Evolutionary conservation across 2,113 vertebrate species (phyloP).

Genomic region (Thunnus thynnus): DNA sequence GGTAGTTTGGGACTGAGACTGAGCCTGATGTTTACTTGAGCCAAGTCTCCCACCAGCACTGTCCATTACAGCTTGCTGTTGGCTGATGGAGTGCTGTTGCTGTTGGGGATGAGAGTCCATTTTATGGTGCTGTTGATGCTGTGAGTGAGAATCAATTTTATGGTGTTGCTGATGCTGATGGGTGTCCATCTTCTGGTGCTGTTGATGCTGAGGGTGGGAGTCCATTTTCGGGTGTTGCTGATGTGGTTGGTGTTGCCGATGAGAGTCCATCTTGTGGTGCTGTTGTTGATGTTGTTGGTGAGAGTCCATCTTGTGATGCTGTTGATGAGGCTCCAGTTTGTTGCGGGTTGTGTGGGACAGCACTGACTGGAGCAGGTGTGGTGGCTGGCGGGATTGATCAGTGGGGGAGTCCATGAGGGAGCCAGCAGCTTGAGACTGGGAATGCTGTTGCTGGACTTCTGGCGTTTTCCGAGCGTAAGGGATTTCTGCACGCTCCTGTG

Average conservation of each 20-base stretch:
- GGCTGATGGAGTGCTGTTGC: constrained; percentile 87
- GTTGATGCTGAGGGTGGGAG: constrained; percentile 65
- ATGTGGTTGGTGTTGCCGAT: constrained; percentile 56
- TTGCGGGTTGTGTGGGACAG: constrained; percentile 91
- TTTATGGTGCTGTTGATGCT: constrained; percentile 74
- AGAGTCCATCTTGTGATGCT: constrained; percentile 75
- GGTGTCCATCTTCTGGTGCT: constrained; percentile 63
- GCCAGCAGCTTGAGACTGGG: constrained; percentile 81
- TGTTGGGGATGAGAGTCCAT: constrained; percentile 75
- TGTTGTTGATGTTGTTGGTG: constrained; percentile 68
- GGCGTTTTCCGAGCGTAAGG: constrained; percentile 86
- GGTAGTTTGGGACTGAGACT: constrained; percentile 86
- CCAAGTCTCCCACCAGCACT: constrained; percentile 77
- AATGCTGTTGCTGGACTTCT: constrained; percentile 83
- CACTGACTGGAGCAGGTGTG: constrained; percentile 91
- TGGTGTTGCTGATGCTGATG: constrained; percentile 72
- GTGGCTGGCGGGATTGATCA: constrained; percentile 84
- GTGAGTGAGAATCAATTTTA: constrained; percentile 66
- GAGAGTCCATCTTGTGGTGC: constrained; percentile 49
- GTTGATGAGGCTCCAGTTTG: constrained; percentile 83
- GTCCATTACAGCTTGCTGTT: constrained; percentile 85
- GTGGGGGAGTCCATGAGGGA: constrained; percentile 89
- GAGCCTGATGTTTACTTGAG: constrained; percentile 78
- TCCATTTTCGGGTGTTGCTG: constrained; percentile 78
- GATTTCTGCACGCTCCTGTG: constrained; percentile 86